Conservation (phyloP, 2,888 invertebrate species). For the Pollenia amentaria region DNA sequence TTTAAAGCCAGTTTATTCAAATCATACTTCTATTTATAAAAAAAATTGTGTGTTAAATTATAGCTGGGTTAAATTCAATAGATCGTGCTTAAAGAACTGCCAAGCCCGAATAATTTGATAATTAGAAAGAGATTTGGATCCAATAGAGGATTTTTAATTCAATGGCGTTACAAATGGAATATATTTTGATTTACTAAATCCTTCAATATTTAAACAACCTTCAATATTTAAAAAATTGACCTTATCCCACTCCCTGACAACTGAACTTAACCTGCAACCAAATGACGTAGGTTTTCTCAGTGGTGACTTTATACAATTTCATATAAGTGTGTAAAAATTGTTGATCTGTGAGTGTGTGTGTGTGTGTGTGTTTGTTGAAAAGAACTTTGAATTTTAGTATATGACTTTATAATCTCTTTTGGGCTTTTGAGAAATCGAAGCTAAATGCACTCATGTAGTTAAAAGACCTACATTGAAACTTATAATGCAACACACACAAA, state of each 20-base stretch:
- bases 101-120: too few relatives aligned
- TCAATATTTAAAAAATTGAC: too few relatives aligned
- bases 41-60: too few relatives aligned
- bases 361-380: background rate
- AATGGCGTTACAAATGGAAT: too few relatives aligned
- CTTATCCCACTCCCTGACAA: background rate
- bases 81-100: too few relatives aligned
- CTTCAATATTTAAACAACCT: background rate
- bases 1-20: too few relatives aligned
- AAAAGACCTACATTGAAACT: background rate
- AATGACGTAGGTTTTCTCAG: background rate
- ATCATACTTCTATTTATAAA: too few relatives aligned
- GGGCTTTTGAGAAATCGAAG: constrained; percentile 17
- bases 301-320: background rate
- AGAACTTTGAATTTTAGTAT: constrained; percentile 21
- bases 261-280: constrained; percentile 7
- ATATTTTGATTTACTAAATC: too few relatives aligned
- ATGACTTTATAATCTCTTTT: constrained; percentile 34
- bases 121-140: too few relatives aligned
- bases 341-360: background rate
- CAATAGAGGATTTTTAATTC: too few relatives aligned
- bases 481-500: background rate
- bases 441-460: background rate
- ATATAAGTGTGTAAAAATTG: too few relatives aligned
- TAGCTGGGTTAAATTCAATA: too few relatives aligned